These are phyloP conservation scores for Phyllopteryx taeniolatus DNA, from an alignment of 2,113 vertebrate genomes.

Conservation along the genomic window DNA sequence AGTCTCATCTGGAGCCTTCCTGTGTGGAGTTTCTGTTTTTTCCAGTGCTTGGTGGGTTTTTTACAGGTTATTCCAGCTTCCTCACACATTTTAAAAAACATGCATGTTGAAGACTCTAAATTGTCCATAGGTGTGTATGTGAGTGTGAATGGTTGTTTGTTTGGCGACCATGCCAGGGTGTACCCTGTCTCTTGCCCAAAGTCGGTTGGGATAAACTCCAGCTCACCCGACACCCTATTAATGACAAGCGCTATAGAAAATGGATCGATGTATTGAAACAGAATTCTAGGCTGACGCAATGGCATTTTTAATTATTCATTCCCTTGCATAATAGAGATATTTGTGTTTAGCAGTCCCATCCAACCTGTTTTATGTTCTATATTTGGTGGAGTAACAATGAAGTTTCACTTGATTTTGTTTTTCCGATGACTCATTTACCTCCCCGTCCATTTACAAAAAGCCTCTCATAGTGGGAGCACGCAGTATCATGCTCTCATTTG, in stretches of 20 bases:
- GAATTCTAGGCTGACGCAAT: not conserved
- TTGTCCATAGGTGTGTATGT: not conserved
- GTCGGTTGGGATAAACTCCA: too few relatives aligned
- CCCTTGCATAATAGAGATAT: not conserved
- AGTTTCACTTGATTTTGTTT: not conserved
- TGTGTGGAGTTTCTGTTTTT: not conserved
- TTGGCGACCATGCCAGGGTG: not conserved
- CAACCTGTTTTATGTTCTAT: not conserved
- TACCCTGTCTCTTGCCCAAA: not conserved
- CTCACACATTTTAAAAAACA: not conserved
- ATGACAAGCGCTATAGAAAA: too few relatives aligned
- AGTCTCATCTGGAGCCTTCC: not conserved
- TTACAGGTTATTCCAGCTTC: not conserved
- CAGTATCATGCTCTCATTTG: slow-evolving; percentile 52
- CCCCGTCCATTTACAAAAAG: slow-evolving; percentile 9
- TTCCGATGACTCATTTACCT: not conserved
- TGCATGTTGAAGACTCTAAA: not conserved
- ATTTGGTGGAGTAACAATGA: not conserved
- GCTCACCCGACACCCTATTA: too few relatives aligned
- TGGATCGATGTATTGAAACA: too few relatives aligned
- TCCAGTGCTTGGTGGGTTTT: not conserved
- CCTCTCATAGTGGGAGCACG: not conserved
- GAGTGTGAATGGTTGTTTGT: not conserved
- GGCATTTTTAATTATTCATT: not conserved
- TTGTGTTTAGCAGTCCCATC: not conserved